Evolutionary conservation across 2,113 vertebrate genomes (phyloP).

Genomic region (Hipposideros armiger): DNA sequence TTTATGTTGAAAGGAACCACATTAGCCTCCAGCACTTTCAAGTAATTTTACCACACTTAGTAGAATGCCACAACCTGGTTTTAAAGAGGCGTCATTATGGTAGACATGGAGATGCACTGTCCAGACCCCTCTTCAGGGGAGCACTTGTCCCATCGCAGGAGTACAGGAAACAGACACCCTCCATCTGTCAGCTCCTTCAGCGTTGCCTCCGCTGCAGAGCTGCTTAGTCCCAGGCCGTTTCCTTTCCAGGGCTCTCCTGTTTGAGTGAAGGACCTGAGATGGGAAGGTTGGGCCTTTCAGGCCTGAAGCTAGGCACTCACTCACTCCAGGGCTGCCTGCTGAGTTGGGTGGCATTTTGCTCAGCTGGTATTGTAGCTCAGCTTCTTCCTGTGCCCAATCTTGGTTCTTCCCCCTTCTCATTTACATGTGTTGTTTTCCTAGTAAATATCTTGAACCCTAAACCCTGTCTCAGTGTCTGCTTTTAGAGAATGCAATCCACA

Average conservation of each 20-base stretch:
- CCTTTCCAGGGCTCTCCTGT: neutral
- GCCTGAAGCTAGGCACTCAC: neutral
- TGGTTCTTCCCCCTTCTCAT: neutral
- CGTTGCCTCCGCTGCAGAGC: neutral
- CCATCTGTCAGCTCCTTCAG: neutral
- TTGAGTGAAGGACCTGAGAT: neutral
- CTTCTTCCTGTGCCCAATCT: neutral
- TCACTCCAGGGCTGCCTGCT: neutral
- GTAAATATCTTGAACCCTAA: neutral
- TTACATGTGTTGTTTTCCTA: neutral
- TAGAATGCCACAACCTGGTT: neutral
- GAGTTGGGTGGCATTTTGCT: neutral
- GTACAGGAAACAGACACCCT: neutral
- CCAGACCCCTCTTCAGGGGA: neutral
- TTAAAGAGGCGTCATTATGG: neutral
- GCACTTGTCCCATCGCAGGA: neutral
- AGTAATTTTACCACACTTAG: neutral
- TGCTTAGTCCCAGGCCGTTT: neutral
- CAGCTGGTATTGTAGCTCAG: neutral
- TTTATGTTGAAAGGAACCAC: constrained; percentile 1
- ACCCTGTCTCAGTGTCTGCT: neutral
- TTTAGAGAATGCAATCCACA: neutral
- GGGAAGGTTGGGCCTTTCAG: neutral
- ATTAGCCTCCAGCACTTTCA: neutral
- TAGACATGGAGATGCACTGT: neutral